A percentile compares a stretch with the other conserved stretches of the same genome.
phyloP scores from a whole-genome alignment of 2,113 vertebrate genomes.

The Petrocephalus microphthalmus region DNA sequence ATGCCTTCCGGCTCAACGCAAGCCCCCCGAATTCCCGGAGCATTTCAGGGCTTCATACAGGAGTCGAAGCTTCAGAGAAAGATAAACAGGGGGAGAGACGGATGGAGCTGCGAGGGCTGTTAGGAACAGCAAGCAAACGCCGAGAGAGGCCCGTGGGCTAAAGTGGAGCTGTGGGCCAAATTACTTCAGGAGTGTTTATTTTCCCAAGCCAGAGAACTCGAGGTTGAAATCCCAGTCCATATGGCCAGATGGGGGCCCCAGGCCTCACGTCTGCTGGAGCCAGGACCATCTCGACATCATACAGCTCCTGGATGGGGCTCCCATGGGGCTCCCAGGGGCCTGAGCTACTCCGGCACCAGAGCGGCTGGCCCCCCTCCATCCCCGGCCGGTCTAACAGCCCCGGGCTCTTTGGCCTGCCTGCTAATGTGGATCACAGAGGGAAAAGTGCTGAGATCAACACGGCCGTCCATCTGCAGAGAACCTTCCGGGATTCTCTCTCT shows the following conservation, averaged over 20 bases:
- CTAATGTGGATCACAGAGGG: constrained; percentile 2
- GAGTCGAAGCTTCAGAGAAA: not conserved
- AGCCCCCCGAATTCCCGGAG: not conserved
- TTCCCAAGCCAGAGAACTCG: not conserved
- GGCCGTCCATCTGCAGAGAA: not conserved
- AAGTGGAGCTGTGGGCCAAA: not conserved
- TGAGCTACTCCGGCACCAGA: not conserved
- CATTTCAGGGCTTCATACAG: not conserved
- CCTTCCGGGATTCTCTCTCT: not conserved
- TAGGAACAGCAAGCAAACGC: not conserved
- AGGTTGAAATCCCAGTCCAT: not conserved
- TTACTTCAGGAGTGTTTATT: constrained; percentile 10
- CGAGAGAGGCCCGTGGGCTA: not conserved
- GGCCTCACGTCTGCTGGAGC: not conserved
- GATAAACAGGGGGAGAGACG: not conserved
- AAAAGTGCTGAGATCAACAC: not conserved
- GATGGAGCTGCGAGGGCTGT: not conserved
- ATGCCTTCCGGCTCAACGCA: not conserved
- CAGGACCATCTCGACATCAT: not conserved
- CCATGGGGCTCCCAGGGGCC: not conserved
- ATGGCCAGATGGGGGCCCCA: not conserved
- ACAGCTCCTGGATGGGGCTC: not conserved
- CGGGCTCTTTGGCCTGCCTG: constrained; percentile 7
- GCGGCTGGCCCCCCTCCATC: no score
- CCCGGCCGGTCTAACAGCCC: not conserved